Percentiles rank a stretch among this genome's conserved stretches.
These are phyloP conservation scores for Brenthis ino DNA, from an alignment of 2,888 invertebrate genomes.

Conservation along the genomic window DNA sequence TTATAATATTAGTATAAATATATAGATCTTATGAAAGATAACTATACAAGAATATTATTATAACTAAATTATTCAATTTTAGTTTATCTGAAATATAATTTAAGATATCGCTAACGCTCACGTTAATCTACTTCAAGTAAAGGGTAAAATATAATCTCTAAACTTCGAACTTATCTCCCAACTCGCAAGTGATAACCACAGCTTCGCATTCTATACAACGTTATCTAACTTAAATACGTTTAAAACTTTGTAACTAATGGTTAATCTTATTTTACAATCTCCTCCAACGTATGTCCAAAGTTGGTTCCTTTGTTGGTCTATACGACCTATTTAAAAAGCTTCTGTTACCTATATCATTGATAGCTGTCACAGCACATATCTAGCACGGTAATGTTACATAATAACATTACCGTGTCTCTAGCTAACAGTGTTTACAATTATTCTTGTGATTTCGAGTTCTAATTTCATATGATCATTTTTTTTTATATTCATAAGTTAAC, in stretches of 20 bases:
- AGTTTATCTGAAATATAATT: too few species aligned
- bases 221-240: constrained; percentile 27
- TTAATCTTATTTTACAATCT: constrained; percentile 25
- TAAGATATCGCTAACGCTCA: neutral
- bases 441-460: too few species aligned
- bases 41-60: too few species aligned
- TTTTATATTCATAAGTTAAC: too few species aligned
- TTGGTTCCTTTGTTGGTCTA: constrained; percentile 18
- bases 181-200: constrained; percentile 30
- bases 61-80: too few species aligned
- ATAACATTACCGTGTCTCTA: too few species aligned
- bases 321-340: constrained; percentile 22
- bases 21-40: too few species aligned
- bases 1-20: too few species aligned
- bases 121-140: constrained; percentile 4
- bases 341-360: neutral
- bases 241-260: constrained; percentile 20
- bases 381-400: too few species aligned
- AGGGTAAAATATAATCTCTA: constrained; percentile 27
- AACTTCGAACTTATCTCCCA: constrained; percentile 21
- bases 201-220: constrained; percentile 16
- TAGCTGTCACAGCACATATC: neutral
- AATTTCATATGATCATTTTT: too few species aligned
- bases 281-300: constrained; percentile 12
- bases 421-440: too few species aligned